Base-by-base conservation (phyloP, 2,797 vertebrate species). In the Petrocephalus schoutedeni region DNA sequence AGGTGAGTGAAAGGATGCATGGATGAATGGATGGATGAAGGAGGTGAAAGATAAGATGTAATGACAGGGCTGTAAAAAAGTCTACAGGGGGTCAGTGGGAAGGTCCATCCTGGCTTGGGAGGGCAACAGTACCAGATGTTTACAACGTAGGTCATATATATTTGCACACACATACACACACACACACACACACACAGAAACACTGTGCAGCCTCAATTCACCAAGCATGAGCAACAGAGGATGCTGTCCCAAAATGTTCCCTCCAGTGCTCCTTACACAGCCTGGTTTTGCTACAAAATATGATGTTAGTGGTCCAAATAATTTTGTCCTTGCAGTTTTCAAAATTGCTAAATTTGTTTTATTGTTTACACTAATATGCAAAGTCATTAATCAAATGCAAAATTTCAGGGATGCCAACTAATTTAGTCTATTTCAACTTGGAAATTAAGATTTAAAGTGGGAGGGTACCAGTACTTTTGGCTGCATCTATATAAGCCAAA, bases 1-100 rank as follows among this genome's bases (percentile, higher is more conserved):
- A 93, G 93, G 92, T 88, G 90, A 92, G 64, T 88, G 89, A 85
- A 90, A 88, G 89, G 87, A 89, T 90, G 91, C 91, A 90, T 41
- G 92, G 90, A 90, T 89, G 89, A 86, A 89, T 90, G 91, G 91
- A 90, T 53, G 92, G 90, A 88, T 92, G 90, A 90, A 82, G 53
- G 58, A 64, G 59, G 54, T 56, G 87, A 51, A 91, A 88, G 49
- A 87, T 92, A 87, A 91, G 84, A 89, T 89, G 90, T 88, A 0
- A 91, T 88, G 71, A 88, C 59, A 53, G 59, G 49, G 14, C 16
- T 86, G 32, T 61, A 57, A 87, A 53, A 32, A 51, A 21, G 53
- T 51, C 45, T 82, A 51, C 45, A 14, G 80, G 51, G 80, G 36
- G 53, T 53, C 53, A 28, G 84, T 54, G 49, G 61, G 64, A 74